Base-by-base conservation (phyloP, 2,113 vertebrate genomes). In the Platysteira castanea region DNA sequence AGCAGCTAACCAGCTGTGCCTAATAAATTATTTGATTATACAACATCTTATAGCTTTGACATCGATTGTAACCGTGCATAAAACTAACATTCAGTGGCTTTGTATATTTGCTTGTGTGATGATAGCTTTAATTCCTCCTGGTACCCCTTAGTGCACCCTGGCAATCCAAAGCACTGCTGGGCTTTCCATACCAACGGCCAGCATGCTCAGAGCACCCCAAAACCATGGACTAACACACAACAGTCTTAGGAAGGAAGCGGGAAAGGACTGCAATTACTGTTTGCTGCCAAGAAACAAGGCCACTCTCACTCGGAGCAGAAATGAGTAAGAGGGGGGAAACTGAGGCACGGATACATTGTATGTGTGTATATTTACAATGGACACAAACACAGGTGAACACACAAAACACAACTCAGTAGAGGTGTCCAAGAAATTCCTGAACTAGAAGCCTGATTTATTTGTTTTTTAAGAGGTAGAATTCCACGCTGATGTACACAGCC, bases 1-100 rank as follows among this genome's bases (percentile, higher is more conserved):
- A 98, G 97, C 98, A 96, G 59, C 93, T 97, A 97, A 96, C 92
- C 97, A 98, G 92, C 96, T 96, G 97, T 95, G 96, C 83, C 97
- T 97, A 98, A 98, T 97, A 98, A 98, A 97, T 98, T 96, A 97
- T 97, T 98, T 98, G 93, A 98, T 97, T 97, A 97, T 90, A 93
- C 61, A 69, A 78, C 95, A 84, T 82, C 67, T 71, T 84, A 94
- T 73, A 92, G 88, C 54, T 95, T 96, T 95, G 79, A 94, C 69
- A 89, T 76, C 15, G 12, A 89, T 93, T 91, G 68, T 95, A 97
- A 97, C 89, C 50, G 52, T 83, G 84, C 67, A 94, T 90, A 89
- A 97, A 97, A 95, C 96, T 93, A 71, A 71, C 70, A 68, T 28
- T 80, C 68, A 15, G 33, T 83, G 86, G 81, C 59, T 53, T 75